These are phyloP conservation scores for Tipula unca DNA, from an alignment of 2,888 invertebrate genomes.

Conservation along the genomic window DNA sequence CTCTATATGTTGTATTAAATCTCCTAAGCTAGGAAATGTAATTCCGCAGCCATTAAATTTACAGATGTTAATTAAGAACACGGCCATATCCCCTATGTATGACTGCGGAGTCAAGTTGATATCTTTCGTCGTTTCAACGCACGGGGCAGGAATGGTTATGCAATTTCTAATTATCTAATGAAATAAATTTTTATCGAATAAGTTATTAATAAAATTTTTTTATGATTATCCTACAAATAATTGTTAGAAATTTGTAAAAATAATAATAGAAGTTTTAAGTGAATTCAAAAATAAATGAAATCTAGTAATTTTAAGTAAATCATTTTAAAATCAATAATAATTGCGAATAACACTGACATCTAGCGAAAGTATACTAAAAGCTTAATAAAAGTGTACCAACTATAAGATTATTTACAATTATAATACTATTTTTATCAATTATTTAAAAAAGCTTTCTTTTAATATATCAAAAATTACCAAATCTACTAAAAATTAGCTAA, in stretches of 20 bases:
- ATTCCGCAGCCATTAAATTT: constrained; percentile 81
- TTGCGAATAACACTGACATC: not conserved
- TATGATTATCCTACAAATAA: not conserved
- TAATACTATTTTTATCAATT: not conserved
- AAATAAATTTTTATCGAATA: not conserved
- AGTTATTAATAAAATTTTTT: not conserved
- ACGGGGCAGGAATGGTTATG: constrained; percentile 16
- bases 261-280: not conserved
- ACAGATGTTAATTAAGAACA: constrained; percentile 83
- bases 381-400: not conserved
- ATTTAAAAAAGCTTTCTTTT: not conserved
- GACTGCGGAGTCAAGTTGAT: constrained; percentile 36
- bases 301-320: not conserved
- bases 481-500: not conserved
- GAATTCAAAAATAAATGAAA: not conserved
- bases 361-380: not conserved
- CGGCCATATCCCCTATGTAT: constrained; percentile 60
- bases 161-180: not conserved
- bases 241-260: not conserved
- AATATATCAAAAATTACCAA: too few species aligned
- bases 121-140: not conserved
- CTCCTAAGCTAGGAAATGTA: constrained; percentile 70
- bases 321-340: constrained; percentile 1
- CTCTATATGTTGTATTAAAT: constrained; percentile 81
- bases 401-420: not conserved